Evolutionary conservation across 2,113 vertebrate species (phyloP).

Genomic region (Herpailurus yagouaroundi): DNA sequence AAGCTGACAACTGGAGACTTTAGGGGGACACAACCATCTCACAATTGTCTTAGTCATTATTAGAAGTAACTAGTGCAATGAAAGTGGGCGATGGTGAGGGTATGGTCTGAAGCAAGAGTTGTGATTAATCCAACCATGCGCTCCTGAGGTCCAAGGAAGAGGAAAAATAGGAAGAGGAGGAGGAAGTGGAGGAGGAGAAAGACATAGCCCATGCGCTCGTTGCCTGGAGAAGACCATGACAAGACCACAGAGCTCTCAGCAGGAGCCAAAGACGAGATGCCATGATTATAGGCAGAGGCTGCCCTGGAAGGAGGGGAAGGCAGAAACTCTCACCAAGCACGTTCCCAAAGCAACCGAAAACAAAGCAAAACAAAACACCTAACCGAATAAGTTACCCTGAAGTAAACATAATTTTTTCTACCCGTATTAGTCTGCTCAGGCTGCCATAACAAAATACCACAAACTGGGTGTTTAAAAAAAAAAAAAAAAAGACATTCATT

Average conservation of each 20-base stretch:
- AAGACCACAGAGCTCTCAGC: not conserved
- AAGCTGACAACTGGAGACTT: not conserved
- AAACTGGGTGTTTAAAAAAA: not conserved
- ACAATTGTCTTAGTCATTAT: not conserved
- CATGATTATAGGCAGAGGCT: not conserved
- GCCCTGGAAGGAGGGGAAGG: not conserved
- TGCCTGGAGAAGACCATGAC: not conserved
- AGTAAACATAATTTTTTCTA: not conserved
- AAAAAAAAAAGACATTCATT: not conserved
- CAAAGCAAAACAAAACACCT: not conserved
- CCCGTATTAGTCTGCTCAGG: not conserved
- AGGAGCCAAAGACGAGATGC: not conserved
- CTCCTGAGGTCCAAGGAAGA: not conserved
- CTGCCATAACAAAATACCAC: not conserved
- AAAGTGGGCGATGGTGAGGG: not conserved
- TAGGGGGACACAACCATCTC: not conserved
- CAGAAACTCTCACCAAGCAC: not conserved
- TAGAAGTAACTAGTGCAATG: not conserved
- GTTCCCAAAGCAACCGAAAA: not conserved
- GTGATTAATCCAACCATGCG: not conserved
- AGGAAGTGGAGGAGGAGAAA: not conserved
- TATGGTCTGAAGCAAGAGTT: not conserved
- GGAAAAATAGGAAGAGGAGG: not conserved
- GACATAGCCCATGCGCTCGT: rapidly evolving
- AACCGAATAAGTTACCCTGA: not conserved